phyloP scores from a whole-genome alignment of 2,888 invertebrate species.

The Acleris literana region DNA sequence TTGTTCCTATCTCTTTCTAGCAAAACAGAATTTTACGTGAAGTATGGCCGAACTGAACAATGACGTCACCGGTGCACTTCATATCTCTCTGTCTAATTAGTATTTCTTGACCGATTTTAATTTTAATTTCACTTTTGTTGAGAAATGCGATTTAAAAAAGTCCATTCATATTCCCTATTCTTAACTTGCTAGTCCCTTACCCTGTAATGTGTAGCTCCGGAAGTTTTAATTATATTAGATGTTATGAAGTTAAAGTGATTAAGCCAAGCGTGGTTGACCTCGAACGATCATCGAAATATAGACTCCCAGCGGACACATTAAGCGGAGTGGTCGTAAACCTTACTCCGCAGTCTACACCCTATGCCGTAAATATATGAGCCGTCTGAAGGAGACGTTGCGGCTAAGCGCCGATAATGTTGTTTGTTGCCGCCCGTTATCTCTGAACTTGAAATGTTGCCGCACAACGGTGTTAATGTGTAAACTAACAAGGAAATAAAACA shows the following conservation, averaged over 20 bases:
- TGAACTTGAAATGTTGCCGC: slow-evolving; percentile 71
- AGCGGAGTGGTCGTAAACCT: slow-evolving; percentile 43
- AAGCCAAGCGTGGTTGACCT: slow-evolving; percentile 33
- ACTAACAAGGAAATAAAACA: slow-evolving; percentile 65
- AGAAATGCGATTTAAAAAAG: too few species aligned
- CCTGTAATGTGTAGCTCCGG: not conserved
- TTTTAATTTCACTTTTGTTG: too few species aligned
- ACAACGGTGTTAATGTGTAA: slow-evolving; percentile 64
- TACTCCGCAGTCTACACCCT: slow-evolving; percentile 24
- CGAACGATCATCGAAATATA: slow-evolving; percentile 40
- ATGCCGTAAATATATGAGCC: slow-evolving; percentile 42
- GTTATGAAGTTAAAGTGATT: slow-evolving; percentile 25
- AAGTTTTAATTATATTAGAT: not conserved
- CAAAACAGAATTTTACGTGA: too few species aligned
- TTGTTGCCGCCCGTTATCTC: slow-evolving; percentile 65
- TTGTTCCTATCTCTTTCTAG: too few species aligned
- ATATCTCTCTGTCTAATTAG: too few species aligned
- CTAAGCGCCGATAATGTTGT: slow-evolving; percentile 59
- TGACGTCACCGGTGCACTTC: too few species aligned
- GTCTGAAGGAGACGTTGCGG: slow-evolving; percentile 51
- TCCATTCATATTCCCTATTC: too few species aligned
- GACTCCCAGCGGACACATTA: slow-evolving; percentile 40
- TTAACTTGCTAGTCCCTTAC: not conserved
- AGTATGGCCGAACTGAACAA: too few species aligned
- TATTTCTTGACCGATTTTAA: too few species aligned